These are phyloP conservation scores for Arvicola amphibius DNA, from an alignment of 2,797 vertebrate genomes.

Conservation along the genomic window DNA sequence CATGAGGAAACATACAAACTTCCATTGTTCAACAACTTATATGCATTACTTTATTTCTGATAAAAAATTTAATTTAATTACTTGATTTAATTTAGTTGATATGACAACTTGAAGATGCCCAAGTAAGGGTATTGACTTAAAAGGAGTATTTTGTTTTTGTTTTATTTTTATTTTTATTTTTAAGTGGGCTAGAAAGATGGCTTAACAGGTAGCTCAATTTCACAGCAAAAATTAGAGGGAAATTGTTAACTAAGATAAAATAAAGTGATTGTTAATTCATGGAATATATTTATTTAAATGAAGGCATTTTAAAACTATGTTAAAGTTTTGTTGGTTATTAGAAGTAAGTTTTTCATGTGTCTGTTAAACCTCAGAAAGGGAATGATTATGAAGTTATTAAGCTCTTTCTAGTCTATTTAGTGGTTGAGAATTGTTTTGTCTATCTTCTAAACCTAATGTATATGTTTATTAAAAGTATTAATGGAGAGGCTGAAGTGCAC, in stretches of 20 bases:
- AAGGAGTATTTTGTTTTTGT: background rate
- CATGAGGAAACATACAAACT: background rate
- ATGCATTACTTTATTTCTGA: background rate
- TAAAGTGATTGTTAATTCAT: slow-evolving; percentile 23
- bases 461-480: slow-evolving; percentile 81
- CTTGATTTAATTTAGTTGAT: slow-evolving; percentile 58
- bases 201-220: background rate
- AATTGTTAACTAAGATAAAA: slow-evolving; percentile 57
- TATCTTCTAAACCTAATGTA: slow-evolving; percentile 74
- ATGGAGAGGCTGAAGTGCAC: slow-evolving; percentile 74
- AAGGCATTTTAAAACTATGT: background rate
- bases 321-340: slow-evolving; percentile 18
- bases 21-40: background rate
- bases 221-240: slow-evolving; percentile 19
- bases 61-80: slow-evolving; percentile 36
- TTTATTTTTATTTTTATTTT: background rate
- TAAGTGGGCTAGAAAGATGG: too few species aligned
- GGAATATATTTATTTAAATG: background rate
- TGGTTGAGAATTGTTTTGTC: slow-evolving; percentile 60
- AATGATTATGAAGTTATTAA: slow-evolving; percentile 57
- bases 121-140: slow-evolving; percentile 37
- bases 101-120: background rate
- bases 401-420: slow-evolving; percentile 55
- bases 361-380: background rate
- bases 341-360: slow-evolving; percentile 59